These are phyloP conservation scores for Byasa hedistus DNA, from an alignment of 2,888 invertebrate species.

Conservation along the genomic window DNA sequence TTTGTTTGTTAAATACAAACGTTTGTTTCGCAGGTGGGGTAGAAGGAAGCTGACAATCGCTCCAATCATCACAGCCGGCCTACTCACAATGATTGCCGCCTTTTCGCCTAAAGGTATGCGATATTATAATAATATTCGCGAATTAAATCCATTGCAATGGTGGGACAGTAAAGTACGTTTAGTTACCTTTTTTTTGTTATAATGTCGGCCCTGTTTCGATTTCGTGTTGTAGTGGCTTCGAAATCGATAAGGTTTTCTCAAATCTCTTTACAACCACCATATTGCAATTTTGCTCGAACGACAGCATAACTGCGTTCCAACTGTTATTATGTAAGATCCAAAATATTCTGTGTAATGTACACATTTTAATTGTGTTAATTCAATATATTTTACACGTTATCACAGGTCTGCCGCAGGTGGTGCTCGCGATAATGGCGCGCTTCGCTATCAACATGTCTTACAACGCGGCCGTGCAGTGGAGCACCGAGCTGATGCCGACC, in stretches of 20 bases:
- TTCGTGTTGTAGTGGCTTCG: too few species aligned
- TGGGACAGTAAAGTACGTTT: too few species aligned
- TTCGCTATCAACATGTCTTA: slow-evolving; percentile 74
- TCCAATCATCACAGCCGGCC: slow-evolving; percentile 54
- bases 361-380: too few species aligned
- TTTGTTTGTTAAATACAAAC: background rate
- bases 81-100: slow-evolving; percentile 55
- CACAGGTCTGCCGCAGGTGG: slow-evolving; percentile 59
- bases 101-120: slow-evolving; percentile 63
- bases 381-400: background rate
- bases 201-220: too few species aligned
- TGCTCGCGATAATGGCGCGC: slow-evolving; percentile 64
- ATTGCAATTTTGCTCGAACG: too few species aligned
- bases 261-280: too few species aligned
- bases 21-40: slow-evolving; percentile 56
- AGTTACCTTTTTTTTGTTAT: too few species aligned
- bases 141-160: too few species aligned
- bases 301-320: too few species aligned
- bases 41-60: slow-evolving; percentile 59
- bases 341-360: too few species aligned
- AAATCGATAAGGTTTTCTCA: too few species aligned
- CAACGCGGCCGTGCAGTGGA: slow-evolving; percentile 71
- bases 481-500: slow-evolving; percentile 69
- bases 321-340: too few species aligned
- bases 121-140: background rate